A percentile compares a stretch with the other conserved stretches of the same genome.
Conservation (phyloP, 2,888 invertebrate species). For the Lypha dubia region DNA sequence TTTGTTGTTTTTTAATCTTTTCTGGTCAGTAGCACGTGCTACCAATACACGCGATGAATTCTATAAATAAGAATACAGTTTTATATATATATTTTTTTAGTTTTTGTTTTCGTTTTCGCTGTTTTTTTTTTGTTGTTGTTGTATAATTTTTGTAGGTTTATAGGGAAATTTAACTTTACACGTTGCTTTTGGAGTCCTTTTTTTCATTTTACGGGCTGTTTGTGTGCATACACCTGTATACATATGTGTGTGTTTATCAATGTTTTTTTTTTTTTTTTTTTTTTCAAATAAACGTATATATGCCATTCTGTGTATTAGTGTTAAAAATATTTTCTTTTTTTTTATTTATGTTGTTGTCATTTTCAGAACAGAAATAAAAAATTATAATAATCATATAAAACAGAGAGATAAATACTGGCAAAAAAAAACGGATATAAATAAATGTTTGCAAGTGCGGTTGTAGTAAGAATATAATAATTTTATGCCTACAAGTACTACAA, state of each 20-base stretch:
- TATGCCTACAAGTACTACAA: background rate
- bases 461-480: background rate
- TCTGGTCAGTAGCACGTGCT: constrained; percentile 59
- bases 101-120: too few species aligned
- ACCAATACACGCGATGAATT: constrained; percentile 30
- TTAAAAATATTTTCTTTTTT: constrained; percentile 15
- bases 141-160: constrained; percentile 36
- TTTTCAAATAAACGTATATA: background rate
- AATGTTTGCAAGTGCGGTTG: constrained; percentile 33
- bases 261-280: too few species aligned
- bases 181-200: constrained; percentile 38
- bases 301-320: background rate
- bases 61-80: constrained; percentile 16
- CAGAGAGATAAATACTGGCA: constrained; percentile 28
- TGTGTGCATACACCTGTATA: background rate
- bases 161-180: constrained; percentile 53
- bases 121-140: constrained; percentile 28
- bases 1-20: background rate
- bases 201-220: background rate
- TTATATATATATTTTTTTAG: constrained; percentile 5
- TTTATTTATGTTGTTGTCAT: background rate
- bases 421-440: constrained; percentile 40
- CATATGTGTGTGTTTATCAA: too few species aligned
- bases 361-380: constrained; percentile 12
- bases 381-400: constrained; percentile 17